A percentile compares a stretch with the other conserved stretches of the same genome.
Evolutionary conservation across 1,140 invertebrate species (phyloP).

Genomic region (Colletes latitarsis): DNA sequence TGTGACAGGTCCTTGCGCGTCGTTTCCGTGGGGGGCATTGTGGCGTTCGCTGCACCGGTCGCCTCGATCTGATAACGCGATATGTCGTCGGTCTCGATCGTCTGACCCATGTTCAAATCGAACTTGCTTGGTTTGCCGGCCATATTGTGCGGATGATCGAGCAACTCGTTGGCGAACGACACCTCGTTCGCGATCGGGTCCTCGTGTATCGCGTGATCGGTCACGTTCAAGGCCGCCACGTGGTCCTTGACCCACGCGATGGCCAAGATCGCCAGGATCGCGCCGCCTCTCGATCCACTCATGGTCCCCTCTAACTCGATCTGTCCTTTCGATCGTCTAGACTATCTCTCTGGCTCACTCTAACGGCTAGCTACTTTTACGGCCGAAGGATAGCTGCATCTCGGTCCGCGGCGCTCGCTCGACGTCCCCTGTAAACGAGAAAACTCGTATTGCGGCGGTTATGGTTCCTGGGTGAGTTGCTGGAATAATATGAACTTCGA

Average conservation of each 20-base stretch:
- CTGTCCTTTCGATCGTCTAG: background rate
- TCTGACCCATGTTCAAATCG: conserved; percentile 68
- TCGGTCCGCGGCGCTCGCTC: conserved; percentile 30
- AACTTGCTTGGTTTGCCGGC: conserved; percentile 75
- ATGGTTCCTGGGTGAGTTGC: too few species aligned
- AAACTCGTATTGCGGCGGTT: background rate
- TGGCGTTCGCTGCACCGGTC: conserved; percentile 44
- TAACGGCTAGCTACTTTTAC: conserved; percentile 54
- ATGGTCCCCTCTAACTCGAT: conserved; percentile 53
- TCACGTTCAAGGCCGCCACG: conserved; percentile 63
- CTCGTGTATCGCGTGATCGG: conserved; percentile 18
- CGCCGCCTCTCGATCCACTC: conserved; percentile 59
- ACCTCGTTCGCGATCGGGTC: conserved; percentile 44
- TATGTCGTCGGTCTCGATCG: conserved; percentile 67
- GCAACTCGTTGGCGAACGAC: background rate
- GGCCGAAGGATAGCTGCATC: conserved; percentile 52
- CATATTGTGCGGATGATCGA: conserved; percentile 63
- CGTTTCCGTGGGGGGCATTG: background rate
- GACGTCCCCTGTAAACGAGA: conserved; percentile 39
- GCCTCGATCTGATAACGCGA: conserved; percentile 63
- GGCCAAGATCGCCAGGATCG: conserved; percentile 60
- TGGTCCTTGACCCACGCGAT: conserved; percentile 65
- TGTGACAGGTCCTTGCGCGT: conserved; percentile 48
- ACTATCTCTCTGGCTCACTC: background rate
- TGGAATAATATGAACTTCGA: too few species aligned